Percentiles rank a stretch among this genome's conserved stretches.
These are phyloP conservation scores for Triplophysa bombifrons DNA, from an alignment of 2,797 vertebrate species.

Conservation along the genomic window DNA sequence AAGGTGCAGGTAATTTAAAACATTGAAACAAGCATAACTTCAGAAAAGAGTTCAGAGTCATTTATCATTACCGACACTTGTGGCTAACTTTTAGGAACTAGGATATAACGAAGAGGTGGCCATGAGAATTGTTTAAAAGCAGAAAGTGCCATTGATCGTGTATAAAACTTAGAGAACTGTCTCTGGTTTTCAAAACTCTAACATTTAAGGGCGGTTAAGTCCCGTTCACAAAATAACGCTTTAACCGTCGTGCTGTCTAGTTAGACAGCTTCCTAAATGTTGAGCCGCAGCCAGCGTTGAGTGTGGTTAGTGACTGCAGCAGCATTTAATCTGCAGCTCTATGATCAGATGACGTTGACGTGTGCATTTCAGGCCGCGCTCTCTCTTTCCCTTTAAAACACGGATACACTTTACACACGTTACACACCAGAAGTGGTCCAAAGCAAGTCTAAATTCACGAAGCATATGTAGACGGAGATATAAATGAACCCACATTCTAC, in stretches of 20 bases:
- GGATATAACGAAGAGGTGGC: too few species aligned
- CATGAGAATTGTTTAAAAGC: too few species aligned
- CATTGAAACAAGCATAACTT: too few species aligned
- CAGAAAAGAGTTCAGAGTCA: background rate
- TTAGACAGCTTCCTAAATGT: background rate
- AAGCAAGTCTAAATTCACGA: background rate
- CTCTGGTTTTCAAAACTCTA: too few species aligned
- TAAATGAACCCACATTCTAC: conserved; percentile 3
- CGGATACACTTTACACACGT: background rate
- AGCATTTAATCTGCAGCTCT: conserved; percentile 44
- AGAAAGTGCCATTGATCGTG: too few species aligned
- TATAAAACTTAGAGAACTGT: too few species aligned
- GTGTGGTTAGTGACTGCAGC: conserved; percentile 35
- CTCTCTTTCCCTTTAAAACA: conserved; percentile 7
- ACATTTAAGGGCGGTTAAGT: too few species aligned
- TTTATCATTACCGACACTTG: too few species aligned
- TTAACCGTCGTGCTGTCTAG: background rate
- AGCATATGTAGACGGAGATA: background rate
- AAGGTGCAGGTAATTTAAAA: background rate
- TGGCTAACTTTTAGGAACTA: too few species aligned
- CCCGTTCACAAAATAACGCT: background rate
- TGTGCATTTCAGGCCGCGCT: conserved; percentile 51
- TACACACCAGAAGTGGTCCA: background rate
- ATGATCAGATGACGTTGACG: conserved; percentile 55
- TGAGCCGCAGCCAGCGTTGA: conserved; percentile 13